Conservation (phyloP, 2,113 vertebrate genomes). For the Sinocyclocheilus maitianheensis region DNA sequence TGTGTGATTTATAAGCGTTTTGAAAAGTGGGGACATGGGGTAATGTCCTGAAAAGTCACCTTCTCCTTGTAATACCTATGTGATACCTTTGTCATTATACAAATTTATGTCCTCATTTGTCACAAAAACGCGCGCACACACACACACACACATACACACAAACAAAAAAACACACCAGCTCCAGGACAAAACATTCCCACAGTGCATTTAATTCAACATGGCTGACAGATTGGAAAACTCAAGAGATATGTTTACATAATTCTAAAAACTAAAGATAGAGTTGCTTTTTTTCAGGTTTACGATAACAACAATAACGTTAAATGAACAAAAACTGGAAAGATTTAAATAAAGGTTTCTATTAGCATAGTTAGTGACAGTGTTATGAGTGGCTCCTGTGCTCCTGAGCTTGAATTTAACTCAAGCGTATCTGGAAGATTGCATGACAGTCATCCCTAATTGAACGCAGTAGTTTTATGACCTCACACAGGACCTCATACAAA, state of each 20-base stretch:
- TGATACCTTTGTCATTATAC: no score
- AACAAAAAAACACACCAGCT: neutral
- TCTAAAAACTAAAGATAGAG: neutral
- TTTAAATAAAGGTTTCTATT: neutral
- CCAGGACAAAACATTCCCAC: conserved; percentile 3
- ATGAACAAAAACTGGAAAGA: neutral
- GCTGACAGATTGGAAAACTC: neutral
- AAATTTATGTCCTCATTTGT: no score
- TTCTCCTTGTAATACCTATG: no score
- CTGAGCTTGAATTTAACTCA: neutral
- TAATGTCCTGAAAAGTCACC: no score
- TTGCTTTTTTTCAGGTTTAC: neutral
- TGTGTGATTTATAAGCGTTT: no score
- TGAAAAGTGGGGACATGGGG: no score
- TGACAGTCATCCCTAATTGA: neutral
- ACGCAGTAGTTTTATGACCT: neutral
- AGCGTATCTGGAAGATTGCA: neutral
- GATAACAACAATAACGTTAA: neutral
- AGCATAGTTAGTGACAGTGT: neutral
- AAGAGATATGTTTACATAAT: neutral
- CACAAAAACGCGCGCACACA: neutral
- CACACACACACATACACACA: neutral
- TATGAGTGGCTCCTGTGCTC: neutral
- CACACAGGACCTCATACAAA: neutral
- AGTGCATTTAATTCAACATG: neutral